phyloP scores from a whole-genome alignment of 2,888 invertebrate species.

The Watsonalla binaria region DNA sequence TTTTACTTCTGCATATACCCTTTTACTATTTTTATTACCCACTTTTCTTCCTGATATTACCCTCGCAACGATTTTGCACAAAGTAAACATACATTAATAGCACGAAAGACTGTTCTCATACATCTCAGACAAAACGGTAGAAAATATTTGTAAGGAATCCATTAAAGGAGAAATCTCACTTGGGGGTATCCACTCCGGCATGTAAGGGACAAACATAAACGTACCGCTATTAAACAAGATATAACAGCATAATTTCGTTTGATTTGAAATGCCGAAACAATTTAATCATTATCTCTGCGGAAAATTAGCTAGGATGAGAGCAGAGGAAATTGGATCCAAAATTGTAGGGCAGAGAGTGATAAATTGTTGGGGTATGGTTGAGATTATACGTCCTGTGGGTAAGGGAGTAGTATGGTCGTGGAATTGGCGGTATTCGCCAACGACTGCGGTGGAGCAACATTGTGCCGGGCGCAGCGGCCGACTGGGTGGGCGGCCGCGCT shows the following conservation, averaged over 20 bases:
- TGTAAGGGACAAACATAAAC: constrained; percentile 60
- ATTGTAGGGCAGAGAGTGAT: constrained; percentile 27
- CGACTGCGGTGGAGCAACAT: constrained; percentile 61
- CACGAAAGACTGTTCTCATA: constrained; percentile 13
- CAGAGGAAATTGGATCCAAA: constrained; percentile 30
- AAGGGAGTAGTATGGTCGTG: constrained; percentile 51
- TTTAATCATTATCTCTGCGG: constrained; percentile 73
- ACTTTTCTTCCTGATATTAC: background rate
- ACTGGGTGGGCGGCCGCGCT: constrained; percentile 67
- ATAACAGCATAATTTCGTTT: constrained; percentile 78
- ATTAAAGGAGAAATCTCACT: constrained; percentile 61
- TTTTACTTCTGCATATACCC: background rate
- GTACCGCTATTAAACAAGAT: constrained; percentile 73
- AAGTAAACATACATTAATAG: background rate
- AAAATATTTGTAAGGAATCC: constrained; percentile 36
- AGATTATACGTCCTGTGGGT: constrained; percentile 50
- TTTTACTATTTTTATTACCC: background rate
- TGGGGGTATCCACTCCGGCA: constrained; percentile 50
- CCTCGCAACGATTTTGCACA: background rate
- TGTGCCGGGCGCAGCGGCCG: constrained; percentile 48
- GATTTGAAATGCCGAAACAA: constrained; percentile 78
- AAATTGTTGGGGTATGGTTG: constrained; percentile 19
- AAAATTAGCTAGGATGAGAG: constrained; percentile 45
- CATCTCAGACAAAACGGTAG: constrained; percentile 11
- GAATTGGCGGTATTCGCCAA: constrained; percentile 78